Percentiles rank a stretch among this genome's conserved stretches.
Conservation (phyloP, 1,140 invertebrate genomes). For the Drosophila nigrodunni region DNA sequence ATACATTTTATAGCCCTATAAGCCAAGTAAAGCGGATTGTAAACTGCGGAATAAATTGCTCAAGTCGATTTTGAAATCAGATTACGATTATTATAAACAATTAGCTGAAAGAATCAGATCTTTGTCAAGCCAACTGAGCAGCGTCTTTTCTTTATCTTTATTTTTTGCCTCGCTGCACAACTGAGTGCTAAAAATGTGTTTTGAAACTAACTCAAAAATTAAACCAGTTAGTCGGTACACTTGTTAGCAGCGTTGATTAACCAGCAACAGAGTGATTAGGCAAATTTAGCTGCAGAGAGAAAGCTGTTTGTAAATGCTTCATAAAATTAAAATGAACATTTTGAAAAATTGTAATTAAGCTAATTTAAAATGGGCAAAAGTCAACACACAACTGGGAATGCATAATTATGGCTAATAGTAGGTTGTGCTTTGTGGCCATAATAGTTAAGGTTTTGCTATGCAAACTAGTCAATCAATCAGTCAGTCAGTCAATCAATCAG, state of each 20-base stretch:
- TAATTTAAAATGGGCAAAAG: slow-evolving; percentile 45
- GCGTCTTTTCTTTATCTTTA: background rate
- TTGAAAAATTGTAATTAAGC: slow-evolving; percentile 45
- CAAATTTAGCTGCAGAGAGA: slow-evolving; percentile 44
- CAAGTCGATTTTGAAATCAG: background rate
- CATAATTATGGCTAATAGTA: slow-evolving; percentile 53
- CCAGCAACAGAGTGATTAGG: slow-evolving; percentile 13
- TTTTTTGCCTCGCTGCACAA: slow-evolving; percentile 11
- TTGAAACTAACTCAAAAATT: background rate
- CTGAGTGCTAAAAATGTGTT: slow-evolving; percentile 11
- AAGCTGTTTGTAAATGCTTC: slow-evolving; percentile 46
- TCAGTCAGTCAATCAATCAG: slow-evolving; percentile 34
- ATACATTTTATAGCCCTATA: background rate
- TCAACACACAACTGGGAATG: slow-evolving; percentile 20
- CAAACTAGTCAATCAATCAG: background rate
- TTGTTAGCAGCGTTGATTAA: slow-evolving; percentile 18
- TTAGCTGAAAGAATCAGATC: background rate
- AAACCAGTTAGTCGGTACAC: slow-evolving; percentile 25
- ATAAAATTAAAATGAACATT: slow-evolving; percentile 10
- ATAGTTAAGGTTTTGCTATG: background rate
- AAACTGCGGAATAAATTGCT: background rate
- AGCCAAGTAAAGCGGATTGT: background rate
- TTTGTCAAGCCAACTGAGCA: slow-evolving; percentile 4
- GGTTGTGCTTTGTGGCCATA: slow-evolving; percentile 11
- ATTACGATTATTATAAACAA: background rate